These are phyloP conservation scores for Schlechtendalia chinensis DNA, from an alignment of 1,140 invertebrate genomes.

Conservation along the genomic window DNA sequence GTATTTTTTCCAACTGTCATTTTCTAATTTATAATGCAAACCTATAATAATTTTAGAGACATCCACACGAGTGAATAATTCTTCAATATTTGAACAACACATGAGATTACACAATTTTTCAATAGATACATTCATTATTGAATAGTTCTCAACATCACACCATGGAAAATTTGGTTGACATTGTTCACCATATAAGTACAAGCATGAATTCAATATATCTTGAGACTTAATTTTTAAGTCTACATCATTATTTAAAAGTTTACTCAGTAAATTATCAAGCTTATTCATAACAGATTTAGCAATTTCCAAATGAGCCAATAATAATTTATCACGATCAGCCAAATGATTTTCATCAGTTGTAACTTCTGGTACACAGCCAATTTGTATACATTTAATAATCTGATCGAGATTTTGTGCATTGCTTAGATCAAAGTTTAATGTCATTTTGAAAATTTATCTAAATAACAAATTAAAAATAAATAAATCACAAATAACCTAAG, in stretches of 20 bases:
- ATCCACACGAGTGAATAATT: slow-evolving; percentile 3
- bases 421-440: neutral
- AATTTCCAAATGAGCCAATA: slow-evolving; percentile 16
- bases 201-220: slow-evolving; percentile 5
- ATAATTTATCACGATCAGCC: neutral
- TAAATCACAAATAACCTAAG: neutral
- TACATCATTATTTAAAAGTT: neutral
- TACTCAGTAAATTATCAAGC: neutral
- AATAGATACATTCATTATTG: slow-evolving; percentile 16
- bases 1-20: slow-evolving; percentile 39
- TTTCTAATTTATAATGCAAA: slow-evolving; percentile 19
- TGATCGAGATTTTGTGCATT: neutral
- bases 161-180: slow-evolving; percentile 17
- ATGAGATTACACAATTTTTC: slow-evolving; percentile 23
- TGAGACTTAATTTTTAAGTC: neutral
- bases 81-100: neutral
- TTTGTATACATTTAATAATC: slow-evolving; percentile 13
- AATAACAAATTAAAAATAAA: neutral
- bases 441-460: slow-evolving; percentile 25
- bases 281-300: slow-evolving; percentile 15
- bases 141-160: slow-evolving; percentile 12
- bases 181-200: slow-evolving; percentile 43
- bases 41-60: slow-evolving; percentile 8
- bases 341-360: slow-evolving; percentile 6
- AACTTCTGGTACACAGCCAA: slow-evolving; percentile 32